Conservation (phyloP, 2,888 invertebrate genomes). For the Drosophila paramelanica region DNA sequence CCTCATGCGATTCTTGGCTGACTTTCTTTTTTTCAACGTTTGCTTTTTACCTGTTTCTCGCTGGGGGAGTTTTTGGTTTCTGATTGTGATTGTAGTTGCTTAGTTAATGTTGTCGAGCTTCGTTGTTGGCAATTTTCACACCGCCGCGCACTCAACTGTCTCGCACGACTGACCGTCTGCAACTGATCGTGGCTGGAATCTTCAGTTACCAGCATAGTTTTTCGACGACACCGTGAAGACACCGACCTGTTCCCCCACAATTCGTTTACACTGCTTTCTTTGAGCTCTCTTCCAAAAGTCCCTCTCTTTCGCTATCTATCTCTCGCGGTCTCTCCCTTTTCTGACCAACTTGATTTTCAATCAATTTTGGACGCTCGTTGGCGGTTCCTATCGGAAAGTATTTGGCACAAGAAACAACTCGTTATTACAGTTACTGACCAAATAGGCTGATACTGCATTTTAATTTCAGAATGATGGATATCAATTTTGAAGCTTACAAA, state of each 20-base stretch:
- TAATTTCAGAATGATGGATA: neutral
- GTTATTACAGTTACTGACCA: slow-evolving; percentile 72
- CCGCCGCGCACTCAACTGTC: slow-evolving; percentile 82
- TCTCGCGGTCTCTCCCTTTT: slow-evolving; percentile 14
- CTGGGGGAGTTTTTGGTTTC: slow-evolving; percentile 67
- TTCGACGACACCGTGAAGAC: slow-evolving; percentile 42
- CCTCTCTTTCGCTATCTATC: slow-evolving; percentile 1
- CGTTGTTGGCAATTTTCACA: slow-evolving; percentile 68
- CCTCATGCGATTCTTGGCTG: slow-evolving; percentile 64
- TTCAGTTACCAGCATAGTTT: slow-evolving; percentile 83
- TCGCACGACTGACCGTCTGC: slow-evolving; percentile 83
- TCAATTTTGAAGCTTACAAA: too few species aligned
- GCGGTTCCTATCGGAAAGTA: slow-evolving; percentile 73
- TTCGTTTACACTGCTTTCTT: slow-evolving; percentile 70
- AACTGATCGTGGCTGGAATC: slow-evolving; percentile 81
- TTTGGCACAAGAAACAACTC: slow-evolving; percentile 76
- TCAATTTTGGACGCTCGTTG: slow-evolving; percentile 62
- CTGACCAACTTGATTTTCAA: slow-evolving; percentile 60
- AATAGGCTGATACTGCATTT: slow-evolving; percentile 33
- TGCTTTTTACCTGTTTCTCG: slow-evolving; percentile 69
- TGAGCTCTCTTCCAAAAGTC: slow-evolving; percentile 38
- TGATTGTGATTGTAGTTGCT: slow-evolving; percentile 55
- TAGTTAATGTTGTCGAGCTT: slow-evolving; percentile 53
- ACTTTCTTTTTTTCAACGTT: slow-evolving; percentile 67
- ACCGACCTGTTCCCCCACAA: slow-evolving; percentile 22